These are phyloP conservation scores for Polydrusus pterygomalis DNA, from an alignment of 2,888 invertebrate genomes.

Conservation along the genomic window DNA sequence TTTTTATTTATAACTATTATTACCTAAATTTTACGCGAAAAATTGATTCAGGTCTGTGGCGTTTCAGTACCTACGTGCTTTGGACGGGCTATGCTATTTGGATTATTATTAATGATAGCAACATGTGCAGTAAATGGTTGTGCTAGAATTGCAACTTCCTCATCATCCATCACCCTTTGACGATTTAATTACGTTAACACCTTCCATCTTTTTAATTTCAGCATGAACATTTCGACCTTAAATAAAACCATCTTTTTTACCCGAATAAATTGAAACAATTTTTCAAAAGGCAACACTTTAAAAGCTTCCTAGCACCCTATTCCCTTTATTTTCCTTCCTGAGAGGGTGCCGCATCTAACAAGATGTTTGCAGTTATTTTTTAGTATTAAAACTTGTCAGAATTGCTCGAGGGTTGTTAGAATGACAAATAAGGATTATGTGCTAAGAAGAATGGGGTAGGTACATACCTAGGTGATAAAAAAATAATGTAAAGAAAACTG, in stretches of 20 bases:
- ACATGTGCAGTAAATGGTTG: no score
- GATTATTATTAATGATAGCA: no score
- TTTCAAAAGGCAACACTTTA: constrained; percentile 31
- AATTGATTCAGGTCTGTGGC: no score
- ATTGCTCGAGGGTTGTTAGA: constrained; percentile 32
- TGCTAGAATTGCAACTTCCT: no score
- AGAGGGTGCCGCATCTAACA: constrained; percentile 32
- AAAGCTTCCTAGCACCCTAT: constrained; percentile 2
- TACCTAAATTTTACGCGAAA: no score
- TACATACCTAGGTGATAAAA: background rate
- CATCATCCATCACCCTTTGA: no score
- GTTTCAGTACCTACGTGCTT: no score
- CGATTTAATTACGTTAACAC: no score
- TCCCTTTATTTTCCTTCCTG: constrained; percentile 7
- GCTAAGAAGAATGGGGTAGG: background rate
- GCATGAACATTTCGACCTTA: background rate
- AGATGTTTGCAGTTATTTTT: constrained; percentile 44
- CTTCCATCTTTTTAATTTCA: no score
- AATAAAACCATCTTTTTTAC: constrained; percentile 1
- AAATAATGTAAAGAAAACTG: no score
- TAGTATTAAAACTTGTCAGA: constrained; percentile 44
- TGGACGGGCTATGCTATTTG: no score
- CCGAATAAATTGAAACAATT: constrained; percentile 25
- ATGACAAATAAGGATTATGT: constrained; percentile 23
- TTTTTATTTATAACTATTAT: no score